Conservation (phyloP, 2,797 vertebrate genomes). For the Cyclopterus lumpus region DNA sequence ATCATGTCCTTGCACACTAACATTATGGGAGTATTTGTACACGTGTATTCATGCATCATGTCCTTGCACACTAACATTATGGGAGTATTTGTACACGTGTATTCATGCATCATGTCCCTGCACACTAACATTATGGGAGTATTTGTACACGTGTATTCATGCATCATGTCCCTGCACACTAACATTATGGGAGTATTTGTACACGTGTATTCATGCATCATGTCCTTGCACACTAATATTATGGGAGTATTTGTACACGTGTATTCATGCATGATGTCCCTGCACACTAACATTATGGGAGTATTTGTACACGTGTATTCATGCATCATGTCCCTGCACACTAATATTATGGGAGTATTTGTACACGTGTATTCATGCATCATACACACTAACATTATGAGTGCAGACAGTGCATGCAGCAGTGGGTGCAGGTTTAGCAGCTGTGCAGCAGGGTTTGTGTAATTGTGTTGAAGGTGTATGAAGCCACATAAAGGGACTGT, state of each 20-base stretch:
- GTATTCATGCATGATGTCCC: no score
- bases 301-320: slow-evolving; percentile 4
- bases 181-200: no score
- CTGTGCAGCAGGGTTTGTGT: slow-evolving; percentile 56
- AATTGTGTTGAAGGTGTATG: slow-evolving; percentile 73
- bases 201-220: no score
- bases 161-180: background rate
- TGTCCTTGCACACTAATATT: no score
- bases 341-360: background rate
- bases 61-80: no score
- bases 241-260: no score
- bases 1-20: no score
- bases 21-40: no score
- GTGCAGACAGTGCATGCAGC: slow-evolving; percentile 7
- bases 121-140: background rate
- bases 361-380: background rate
- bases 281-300: no score
- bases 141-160: slow-evolving; percentile 4
- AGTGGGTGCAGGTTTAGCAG: slow-evolving; percentile 33
- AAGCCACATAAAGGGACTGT: slow-evolving; percentile 50
- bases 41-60: no score
- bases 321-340: no score
- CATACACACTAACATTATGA: background rate
- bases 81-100: background rate
- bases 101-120: slow-evolving; percentile 13